Conservation (phyloP, 2,113 vertebrate genomes). For the Cranoglanis bouderius region DNA sequence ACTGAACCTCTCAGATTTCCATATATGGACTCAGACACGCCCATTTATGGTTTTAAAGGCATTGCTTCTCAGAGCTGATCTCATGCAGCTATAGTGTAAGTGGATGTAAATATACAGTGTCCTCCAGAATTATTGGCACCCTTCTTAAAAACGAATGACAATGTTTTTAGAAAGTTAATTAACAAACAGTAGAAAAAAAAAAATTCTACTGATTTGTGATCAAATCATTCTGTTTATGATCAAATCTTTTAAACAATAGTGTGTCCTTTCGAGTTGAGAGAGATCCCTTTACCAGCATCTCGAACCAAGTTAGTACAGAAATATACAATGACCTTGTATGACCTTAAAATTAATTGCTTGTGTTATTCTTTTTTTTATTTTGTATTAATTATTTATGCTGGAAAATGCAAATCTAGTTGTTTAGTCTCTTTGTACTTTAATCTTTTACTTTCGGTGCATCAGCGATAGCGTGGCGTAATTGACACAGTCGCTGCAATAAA, state of each 20-base stretch:
- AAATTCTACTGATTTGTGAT: not conserved
- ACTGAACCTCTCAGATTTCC: not conserved
- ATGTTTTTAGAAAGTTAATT: not conserved
- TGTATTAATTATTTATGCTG: not conserved
- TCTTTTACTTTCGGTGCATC: not conserved
- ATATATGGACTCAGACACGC: not conserved
- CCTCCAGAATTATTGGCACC: not conserved
- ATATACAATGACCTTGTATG: not conserved
- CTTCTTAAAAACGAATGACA: not conserved
- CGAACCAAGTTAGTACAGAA: not conserved
- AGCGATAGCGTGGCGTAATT: not conserved
- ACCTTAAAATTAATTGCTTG: not conserved
- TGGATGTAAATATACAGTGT: not conserved
- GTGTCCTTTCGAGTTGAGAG: not conserved
- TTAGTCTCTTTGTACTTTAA: not conserved
- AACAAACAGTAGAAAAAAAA: not conserved
- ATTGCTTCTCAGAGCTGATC: not conserved
- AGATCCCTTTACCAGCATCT: not conserved
- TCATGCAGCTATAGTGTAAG: not conserved
- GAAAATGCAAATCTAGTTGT: not conserved
- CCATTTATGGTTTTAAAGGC: not conserved
- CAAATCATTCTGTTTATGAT: not conserved
- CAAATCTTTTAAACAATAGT: not conserved
- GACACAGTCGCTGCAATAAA: not conserved
- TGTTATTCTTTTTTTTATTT: not conserved